Evolutionary conservation across 2,888 invertebrate genomes (phyloP).

Genomic region (Dinocampus coccinellae): DNA sequence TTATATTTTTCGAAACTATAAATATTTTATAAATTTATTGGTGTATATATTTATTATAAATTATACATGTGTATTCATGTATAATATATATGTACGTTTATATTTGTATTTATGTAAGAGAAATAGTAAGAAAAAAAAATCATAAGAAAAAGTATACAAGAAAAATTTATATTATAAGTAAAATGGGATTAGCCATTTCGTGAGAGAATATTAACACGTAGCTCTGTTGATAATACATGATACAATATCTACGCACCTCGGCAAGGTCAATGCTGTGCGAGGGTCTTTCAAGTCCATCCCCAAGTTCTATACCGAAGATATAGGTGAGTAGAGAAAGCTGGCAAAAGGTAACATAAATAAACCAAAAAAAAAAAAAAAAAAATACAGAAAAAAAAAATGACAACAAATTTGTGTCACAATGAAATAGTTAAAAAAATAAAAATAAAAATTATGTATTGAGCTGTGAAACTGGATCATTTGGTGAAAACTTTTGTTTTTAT

Average conservation of each 20-base stretch:
- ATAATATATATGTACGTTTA: background rate
- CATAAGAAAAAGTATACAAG: constrained; percentile 23
- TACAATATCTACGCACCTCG: constrained; percentile 70
- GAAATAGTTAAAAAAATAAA: constrained; percentile 4
- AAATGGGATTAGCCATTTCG: constrained; percentile 69
- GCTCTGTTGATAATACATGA: constrained; percentile 70
- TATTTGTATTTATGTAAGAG: background rate
- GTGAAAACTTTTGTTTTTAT: constrained; percentile 2
- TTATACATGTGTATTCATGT: background rate
- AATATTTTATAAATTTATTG: constrained; percentile 29
- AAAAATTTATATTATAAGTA: constrained; percentile 56
- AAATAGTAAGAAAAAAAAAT: background rate
- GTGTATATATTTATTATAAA: background rate
- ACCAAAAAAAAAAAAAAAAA: constrained; percentile 25
- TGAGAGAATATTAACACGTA: constrained; percentile 70
- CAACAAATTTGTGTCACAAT: constrained; percentile 9
- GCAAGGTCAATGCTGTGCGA: constrained; percentile 70
- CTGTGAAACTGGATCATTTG: constrained; percentile 22
- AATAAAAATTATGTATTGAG: constrained; percentile 2
- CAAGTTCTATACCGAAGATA: constrained; percentile 68
- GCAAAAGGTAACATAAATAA: constrained; percentile 65
- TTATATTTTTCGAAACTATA: constrained; percentile 19
- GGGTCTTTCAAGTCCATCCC: constrained; percentile 70
- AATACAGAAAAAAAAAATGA: constrained; percentile 2
- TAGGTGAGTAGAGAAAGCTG: constrained; percentile 68